phyloP scores from a whole-genome alignment of 2,888 invertebrate genomes.

The Lypha dubia region DNA sequence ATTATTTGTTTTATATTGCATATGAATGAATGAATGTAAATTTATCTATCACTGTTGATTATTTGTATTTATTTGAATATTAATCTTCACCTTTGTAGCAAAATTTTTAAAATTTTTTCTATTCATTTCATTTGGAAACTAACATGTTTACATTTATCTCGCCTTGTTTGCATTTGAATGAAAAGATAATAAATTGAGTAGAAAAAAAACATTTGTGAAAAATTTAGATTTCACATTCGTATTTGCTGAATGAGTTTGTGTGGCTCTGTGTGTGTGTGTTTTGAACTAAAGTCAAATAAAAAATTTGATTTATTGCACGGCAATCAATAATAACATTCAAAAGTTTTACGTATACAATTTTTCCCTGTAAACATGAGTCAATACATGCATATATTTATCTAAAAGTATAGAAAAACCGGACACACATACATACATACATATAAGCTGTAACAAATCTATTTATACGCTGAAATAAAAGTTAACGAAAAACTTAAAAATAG shows the following conservation, averaged over 20 bases:
- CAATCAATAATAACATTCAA: conserved; percentile 67
- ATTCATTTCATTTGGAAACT: not conserved
- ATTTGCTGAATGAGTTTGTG: no score
- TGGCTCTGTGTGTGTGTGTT: no score
- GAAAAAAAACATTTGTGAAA: conserved; percentile 24
- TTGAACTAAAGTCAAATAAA: conserved; percentile 64
- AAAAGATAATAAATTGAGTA: no score
- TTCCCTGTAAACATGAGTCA: conserved; percentile 21
- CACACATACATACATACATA: no score
- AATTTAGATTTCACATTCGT: conserved; percentile 33
- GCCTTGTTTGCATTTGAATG: conserved; percentile 18
- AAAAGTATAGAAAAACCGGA: not conserved
- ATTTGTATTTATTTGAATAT: conserved; percentile 7
- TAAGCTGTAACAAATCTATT: no score
- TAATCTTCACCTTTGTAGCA: conserved; percentile 1
- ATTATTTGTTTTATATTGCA: not conserved
- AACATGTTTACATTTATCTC: conserved; percentile 24
- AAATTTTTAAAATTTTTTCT: conserved; percentile 3
- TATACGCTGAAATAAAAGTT: no score
- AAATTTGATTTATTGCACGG: conserved; percentile 70
- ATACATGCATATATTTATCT: no score
- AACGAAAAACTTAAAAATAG: no score
- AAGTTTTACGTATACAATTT: conserved; percentile 59
- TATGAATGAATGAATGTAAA: not conserved
- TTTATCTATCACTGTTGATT: conserved; percentile 4